phyloP scores from a whole-genome alignment of 1,140 invertebrate species.

The Pseudoatta argentina region DNA sequence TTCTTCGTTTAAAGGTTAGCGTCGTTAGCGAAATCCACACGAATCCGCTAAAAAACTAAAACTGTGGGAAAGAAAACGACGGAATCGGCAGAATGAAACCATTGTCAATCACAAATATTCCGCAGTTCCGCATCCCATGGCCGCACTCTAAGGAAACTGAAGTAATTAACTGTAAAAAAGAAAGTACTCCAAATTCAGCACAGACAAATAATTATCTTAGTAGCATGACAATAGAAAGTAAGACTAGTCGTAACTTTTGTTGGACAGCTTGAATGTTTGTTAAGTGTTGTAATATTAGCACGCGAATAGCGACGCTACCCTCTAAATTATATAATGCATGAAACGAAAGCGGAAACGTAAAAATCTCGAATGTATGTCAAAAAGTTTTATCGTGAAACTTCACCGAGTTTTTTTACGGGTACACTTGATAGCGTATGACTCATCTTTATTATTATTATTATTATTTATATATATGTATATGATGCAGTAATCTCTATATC shows the following conservation, averaged over 20 bases:
- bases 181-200: not conserved
- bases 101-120: no score
- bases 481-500: constrained; percentile 60
- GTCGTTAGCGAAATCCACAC: no score
- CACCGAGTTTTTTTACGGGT: constrained; percentile 10
- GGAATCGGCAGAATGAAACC: no score
- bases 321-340: constrained; percentile 19
- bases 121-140: no score
- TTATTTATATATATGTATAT: constrained; percentile 70
- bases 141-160: not conserved
- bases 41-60: no score
- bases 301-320: not conserved
- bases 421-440: not conserved
- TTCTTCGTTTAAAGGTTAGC: no score
- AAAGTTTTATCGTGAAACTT: constrained; percentile 1
- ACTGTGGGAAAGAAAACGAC: no score
- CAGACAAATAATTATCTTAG: not conserved
- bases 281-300: not conserved
- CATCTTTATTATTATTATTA: constrained; percentile 39
- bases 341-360: not conserved
- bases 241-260: constrained; percentile 28
- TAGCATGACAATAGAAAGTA: not conserved
- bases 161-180: constrained; percentile 13
- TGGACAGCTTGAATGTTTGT: not conserved
- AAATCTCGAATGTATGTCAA: not conserved